Percentiles rank a stretch among this genome's conserved stretches.
phyloP scores from a whole-genome alignment of 2,113 vertebrate species.

The Cercopithecus mona region DNA sequence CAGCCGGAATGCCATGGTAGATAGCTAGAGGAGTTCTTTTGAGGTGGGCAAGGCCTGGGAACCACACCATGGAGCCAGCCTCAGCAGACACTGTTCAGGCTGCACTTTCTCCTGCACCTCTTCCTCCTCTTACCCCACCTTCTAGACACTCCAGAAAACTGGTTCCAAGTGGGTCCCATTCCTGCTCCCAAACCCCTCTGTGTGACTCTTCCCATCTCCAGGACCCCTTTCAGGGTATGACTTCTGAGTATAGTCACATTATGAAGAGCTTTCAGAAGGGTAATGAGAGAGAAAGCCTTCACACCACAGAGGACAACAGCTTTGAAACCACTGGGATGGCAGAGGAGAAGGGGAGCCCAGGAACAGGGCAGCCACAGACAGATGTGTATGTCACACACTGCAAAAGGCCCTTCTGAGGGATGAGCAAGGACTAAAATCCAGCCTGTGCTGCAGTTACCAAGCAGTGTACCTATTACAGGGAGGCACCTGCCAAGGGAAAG shows the following conservation, averaged over 20 bases:
- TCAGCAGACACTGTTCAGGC: not conserved
- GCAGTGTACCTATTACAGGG: fast-evolving
- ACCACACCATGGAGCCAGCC: not conserved
- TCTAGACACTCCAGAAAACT: not conserved
- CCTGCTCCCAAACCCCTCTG: not conserved
- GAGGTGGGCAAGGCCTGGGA: not conserved
- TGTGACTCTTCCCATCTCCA: not conserved
- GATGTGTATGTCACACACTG: not conserved
- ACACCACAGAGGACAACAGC: not conserved
- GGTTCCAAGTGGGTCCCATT: not conserved
- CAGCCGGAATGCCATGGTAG: fast-evolving
- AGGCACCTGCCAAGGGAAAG: not conserved
- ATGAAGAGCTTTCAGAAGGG: not conserved
- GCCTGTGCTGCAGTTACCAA: not conserved
- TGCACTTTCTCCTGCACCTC: not conserved
- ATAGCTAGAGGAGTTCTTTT: not conserved
- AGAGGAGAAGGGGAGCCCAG: not conserved
- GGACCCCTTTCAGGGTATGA: not conserved
- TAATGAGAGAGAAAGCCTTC: not conserved
- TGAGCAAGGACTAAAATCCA: not conserved
- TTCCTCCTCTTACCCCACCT: not conserved
- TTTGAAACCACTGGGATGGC: not conserved
- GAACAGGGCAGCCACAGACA: fast-evolving
- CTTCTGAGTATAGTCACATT: not conserved
- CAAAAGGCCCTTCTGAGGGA: not conserved